Percentiles rank a stretch among this genome's conserved stretches.
Evolutionary conservation across 35 echinoderm and acorn worm genomes (phyloP).

Genomic region (Apostichopus japonicus): DNA sequence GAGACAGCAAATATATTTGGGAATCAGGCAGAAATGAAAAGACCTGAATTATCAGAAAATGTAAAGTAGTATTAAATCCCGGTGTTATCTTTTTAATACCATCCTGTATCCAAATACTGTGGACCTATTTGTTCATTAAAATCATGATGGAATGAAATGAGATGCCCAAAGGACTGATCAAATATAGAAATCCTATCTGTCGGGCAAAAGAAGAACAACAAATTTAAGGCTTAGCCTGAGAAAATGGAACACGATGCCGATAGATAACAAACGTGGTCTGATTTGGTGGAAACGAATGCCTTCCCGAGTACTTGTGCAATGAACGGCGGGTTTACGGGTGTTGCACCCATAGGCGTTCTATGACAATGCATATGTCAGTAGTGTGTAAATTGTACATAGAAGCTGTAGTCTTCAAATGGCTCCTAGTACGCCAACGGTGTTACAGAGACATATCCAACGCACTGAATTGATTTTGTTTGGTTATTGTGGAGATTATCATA

Average conservation of each 20-base stretch:
- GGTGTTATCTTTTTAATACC: conserved; percentile 4
- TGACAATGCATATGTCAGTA: no score
- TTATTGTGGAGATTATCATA: no score
- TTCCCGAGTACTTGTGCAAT: background rate
- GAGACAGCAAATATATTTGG: no score
- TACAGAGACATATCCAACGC: no score
- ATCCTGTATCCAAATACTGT: background rate
- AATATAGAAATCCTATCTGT: background rate
- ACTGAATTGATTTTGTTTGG: no score
- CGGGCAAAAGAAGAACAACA: background rate
- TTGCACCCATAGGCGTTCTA: no score
- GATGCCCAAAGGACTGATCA: background rate
- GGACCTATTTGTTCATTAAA: conserved; percentile 21
- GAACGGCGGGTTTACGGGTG: no score
- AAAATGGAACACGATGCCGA: conserved; percentile 16
- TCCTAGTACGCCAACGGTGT: no score
- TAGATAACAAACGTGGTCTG: background rate
- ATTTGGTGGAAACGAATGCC: background rate
- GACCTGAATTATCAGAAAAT: background rate
- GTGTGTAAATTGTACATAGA: no score
- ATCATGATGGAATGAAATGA: conserved; percentile 13
- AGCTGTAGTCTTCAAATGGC: no score
- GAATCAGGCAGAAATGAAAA: no score
- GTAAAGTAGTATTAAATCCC: conserved; percentile 9
- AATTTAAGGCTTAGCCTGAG: conserved; percentile 18